Percentiles rank a stretch among this genome's conserved stretches.
These are phyloP conservation scores for Porites cylindrica DNA, from an alignment of 92 coral and sea anemone genomes.

Conservation along the genomic window DNA sequence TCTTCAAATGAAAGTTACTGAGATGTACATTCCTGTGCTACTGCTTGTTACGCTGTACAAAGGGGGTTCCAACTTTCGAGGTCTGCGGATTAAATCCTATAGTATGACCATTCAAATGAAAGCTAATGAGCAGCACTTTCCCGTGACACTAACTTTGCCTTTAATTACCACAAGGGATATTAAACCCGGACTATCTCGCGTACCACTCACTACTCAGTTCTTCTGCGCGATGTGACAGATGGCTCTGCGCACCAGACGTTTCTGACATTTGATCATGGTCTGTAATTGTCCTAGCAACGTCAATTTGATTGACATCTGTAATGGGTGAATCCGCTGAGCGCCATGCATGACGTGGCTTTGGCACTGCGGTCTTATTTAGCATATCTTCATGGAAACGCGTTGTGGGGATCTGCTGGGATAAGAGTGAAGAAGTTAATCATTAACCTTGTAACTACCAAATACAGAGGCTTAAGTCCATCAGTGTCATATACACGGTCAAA, in stretches of 20 bases:
- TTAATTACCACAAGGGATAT: too few species aligned
- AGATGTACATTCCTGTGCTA: too few species aligned
- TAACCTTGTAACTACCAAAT: background rate
- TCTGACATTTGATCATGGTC: slow-evolving; percentile 87
- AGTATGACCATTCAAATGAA: background rate
- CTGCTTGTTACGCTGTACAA: too few species aligned
- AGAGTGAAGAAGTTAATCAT: background rate
- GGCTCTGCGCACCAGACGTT: slow-evolving; percentile 87
- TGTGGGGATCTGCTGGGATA: background rate
- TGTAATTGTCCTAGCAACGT: slow-evolving; percentile 52
- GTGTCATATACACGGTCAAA: too few species aligned
- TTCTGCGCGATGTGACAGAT: slow-evolving; percentile 90
- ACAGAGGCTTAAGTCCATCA: background rate
- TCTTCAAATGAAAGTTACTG: too few species aligned
- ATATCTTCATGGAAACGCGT: background rate
- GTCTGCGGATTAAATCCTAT: too few species aligned
- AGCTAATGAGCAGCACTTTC: background rate
- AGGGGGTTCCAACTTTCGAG: too few species aligned
- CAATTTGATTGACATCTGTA: slow-evolving; percentile 33
- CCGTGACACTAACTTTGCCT: background rate
- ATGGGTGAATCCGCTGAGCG: slow-evolving; percentile 92
- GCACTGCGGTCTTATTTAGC: background rate
- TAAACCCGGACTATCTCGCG: background rate
- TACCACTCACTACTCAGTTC: slow-evolving; percentile 94
- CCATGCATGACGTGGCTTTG: slow-evolving; percentile 90